Evolutionary conservation across 2,113 vertebrate genomes (phyloP).

Genomic region (Numenius arquata): DNA sequence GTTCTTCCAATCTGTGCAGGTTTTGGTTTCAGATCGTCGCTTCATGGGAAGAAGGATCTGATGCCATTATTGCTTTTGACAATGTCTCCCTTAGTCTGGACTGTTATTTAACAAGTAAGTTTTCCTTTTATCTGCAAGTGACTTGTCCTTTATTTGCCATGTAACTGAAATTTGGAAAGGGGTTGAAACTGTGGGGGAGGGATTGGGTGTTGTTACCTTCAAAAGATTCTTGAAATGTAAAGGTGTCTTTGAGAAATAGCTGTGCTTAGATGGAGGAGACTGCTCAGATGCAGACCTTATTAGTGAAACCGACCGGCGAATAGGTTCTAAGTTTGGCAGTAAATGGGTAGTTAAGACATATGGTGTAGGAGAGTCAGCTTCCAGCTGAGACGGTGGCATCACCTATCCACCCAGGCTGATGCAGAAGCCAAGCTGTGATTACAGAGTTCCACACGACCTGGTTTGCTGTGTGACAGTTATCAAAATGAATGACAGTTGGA

Average conservation of each 20-base stretch:
- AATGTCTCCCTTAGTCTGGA: constrained; percentile 95
- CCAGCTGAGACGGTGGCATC: not conserved
- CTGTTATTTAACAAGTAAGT: constrained; percentile 97
- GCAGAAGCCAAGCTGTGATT: not conserved
- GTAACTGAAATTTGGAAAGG: not conserved
- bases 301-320: not conserved
- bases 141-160: not conserved
- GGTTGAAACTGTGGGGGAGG: not conserved
- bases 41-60: constrained; percentile 82
- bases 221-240: not conserved
- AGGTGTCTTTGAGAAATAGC: not conserved
- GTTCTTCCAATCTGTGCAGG: constrained; percentile 70
- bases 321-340: not conserved
- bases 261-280: not conserved
- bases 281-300: not conserved
- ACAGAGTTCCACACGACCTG: not conserved
- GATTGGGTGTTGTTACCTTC: not conserved
- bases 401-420: not conserved
- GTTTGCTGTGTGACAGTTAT: constrained; percentile 10
- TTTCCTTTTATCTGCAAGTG: constrained; percentile 6
- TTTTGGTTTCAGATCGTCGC: constrained; percentile 92
- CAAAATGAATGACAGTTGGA: constrained; percentile 35
- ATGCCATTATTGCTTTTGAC: constrained; percentile 86
- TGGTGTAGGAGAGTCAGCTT: not conserved
- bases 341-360: not conserved